Conservation (phyloP, 2,888 invertebrate species). For the Netelia inedita region DNA sequence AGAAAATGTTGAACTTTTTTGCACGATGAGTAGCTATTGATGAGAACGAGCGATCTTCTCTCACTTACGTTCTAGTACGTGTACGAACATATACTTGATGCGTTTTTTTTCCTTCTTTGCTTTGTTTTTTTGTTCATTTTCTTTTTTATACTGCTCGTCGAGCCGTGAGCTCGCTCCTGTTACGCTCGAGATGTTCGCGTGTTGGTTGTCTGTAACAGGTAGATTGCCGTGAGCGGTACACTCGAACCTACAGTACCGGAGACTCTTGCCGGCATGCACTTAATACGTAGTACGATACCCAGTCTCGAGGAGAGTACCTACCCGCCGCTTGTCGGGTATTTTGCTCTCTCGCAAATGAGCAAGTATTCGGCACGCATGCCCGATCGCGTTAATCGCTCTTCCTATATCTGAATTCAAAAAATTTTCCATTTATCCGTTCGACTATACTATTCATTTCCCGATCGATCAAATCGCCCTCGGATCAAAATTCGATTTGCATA, state of each 20-base stretch:
- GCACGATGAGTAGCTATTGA: slow-evolving; percentile 16
- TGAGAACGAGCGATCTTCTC: slow-evolving; percentile 45
- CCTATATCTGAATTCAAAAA: slow-evolving; percentile 19
- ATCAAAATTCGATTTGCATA: no score
- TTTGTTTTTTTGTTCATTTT: slow-evolving; percentile 13
- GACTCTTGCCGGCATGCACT: slow-evolving; percentile 18
- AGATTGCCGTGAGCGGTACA: slow-evolving; percentile 40
- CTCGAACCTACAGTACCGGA: slow-evolving; percentile 33
- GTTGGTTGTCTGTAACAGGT: slow-evolving; percentile 58
- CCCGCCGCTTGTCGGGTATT: slow-evolving; percentile 11
- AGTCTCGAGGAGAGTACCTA: slow-evolving; percentile 17
- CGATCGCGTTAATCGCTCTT: slow-evolving; percentile 77
- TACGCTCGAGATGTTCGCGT: slow-evolving; percentile 62
- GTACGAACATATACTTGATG: slow-evolving; percentile 1
- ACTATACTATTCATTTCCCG: no score
- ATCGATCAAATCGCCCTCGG: no score
- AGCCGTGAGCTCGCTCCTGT: slow-evolving; percentile 49
- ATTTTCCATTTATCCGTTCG: background rate
- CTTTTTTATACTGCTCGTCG: slow-evolving; percentile 40
- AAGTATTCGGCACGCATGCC: slow-evolving; percentile 79
- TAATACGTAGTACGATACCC: slow-evolving; percentile 46
- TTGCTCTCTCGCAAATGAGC: slow-evolving; percentile 72
- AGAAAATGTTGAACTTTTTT: slow-evolving; percentile 27
- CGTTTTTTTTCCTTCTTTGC: background rate
- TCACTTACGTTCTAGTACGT: slow-evolving; percentile 23